Evolutionary conservation across 1,140 invertebrate species (phyloP), one percentile per base, ranked within the genome.

Genomic region (Caenorhabditis inopinata): DNA sequence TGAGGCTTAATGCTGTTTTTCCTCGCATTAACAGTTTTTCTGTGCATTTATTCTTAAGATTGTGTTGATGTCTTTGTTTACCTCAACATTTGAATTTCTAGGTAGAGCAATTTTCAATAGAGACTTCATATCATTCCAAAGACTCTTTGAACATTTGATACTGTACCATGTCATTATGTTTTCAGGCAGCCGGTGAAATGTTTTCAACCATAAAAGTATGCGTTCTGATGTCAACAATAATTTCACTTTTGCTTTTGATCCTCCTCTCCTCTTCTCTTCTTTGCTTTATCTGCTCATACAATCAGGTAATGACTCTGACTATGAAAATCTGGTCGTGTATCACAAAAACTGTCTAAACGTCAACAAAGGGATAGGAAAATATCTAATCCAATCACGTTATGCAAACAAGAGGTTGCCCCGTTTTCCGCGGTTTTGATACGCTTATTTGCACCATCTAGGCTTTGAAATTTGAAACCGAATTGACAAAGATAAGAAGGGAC

Each of bases 131-230:
- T n/a, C n/a, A n/a, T n/a, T n/a, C n/a, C n/a, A n/a, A n/a, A n/a
- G n/a, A n/a, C n/a, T n/a, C n/a, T n/a, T n/a, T n/a, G n/a, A n/a
- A n/a, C n/a, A n/a, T n/a, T n/a, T n/a, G n/a, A n/a, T n/a, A n/a
- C n/a, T n/a, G n/a, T n/a, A n/a, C n/a, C n/a, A n/a, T n/a, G n/a
- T n/a, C n/a, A 38, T 5, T 18, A 38, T 42, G 7, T 5, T 51
- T 68, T 14, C 58, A 68, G 58, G 58, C 58, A 5, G 58, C 58
- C 32, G 58, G 58, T 16, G 58, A 68, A 68, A 68, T 68, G 58
- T 68, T 68, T 25, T 68, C 58, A 38, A 68, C 58, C 23, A 68
- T 68, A 11, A 68, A 68, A 68, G 38, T 68, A 32, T 68, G 58
- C 16, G 58, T 68, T 38, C 32, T 68, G 2, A 68, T 68, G 58